Conservation (phyloP, 2,113 vertebrate species). For the Calcarius ornatus region DNA sequence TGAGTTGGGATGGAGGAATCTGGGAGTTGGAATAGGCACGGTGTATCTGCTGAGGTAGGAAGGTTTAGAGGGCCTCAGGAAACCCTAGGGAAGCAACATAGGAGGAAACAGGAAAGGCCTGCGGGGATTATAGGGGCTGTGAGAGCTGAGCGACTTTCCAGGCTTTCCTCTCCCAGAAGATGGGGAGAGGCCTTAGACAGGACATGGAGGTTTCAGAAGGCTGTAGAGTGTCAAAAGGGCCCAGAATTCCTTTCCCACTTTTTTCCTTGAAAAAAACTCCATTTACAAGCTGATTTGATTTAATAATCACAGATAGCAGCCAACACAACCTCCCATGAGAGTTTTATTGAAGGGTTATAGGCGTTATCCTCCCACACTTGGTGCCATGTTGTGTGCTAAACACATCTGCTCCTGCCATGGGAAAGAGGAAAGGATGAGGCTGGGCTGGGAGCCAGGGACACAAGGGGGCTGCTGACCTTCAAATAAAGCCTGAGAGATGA, state of each 20-base stretch:
- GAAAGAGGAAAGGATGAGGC: neutral
- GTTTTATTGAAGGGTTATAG: neutral
- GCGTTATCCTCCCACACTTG: rapidly evolving
- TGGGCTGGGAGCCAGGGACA: neutral
- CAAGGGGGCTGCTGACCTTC: neutral
- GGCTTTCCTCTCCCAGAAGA: neutral
- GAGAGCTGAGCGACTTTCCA: neutral
- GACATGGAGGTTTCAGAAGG: neutral
- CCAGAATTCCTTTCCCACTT: neutral
- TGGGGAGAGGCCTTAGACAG: neutral
- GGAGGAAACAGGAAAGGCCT: neutral
- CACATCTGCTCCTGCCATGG: neutral
- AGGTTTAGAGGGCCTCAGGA: neutral
- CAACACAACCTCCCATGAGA: neutral
- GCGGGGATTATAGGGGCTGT: neutral
- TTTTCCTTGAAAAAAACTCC: neutral
- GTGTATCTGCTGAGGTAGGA: neutral
- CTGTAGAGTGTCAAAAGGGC: neutral
- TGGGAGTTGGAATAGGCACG: neutral
- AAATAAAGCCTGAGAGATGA: neutral
- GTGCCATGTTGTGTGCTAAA: rapidly evolving
- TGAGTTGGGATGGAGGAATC: neutral
- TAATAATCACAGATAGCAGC: neutral
- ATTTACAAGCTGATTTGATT: neutral
- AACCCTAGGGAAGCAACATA: neutral